These are phyloP conservation scores for Drosophila sturtevanti DNA, from an alignment of 1,140 invertebrate genomes.

Conservation along the genomic window DNA sequence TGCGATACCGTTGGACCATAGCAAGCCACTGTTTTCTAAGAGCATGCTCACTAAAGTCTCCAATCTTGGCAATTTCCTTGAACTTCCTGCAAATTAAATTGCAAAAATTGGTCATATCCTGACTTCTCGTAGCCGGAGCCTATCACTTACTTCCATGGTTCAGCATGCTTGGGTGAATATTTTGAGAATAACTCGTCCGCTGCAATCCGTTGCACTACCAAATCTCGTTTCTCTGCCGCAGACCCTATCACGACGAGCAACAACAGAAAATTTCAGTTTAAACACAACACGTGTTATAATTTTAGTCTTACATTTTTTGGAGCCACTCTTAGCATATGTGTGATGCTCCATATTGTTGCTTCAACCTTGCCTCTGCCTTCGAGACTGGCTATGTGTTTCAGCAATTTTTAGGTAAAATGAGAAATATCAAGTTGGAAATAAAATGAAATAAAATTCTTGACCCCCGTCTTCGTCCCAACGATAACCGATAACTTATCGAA, in stretches of 20 bases:
- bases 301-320: conserved; percentile 64
- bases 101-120: background rate
- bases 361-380: background rate
- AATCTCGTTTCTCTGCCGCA: conserved; percentile 48
- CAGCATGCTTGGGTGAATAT: conserved; percentile 51
- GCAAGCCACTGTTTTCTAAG: conserved; percentile 73
- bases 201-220: conserved; percentile 57
- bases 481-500: background rate
- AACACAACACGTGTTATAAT: conserved; percentile 5
- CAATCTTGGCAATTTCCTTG: conserved; percentile 58
- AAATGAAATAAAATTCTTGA: background rate
- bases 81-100: conserved; percentile 50
- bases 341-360: conserved; percentile 66
- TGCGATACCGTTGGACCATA: conserved; percentile 68
- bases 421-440: background rate
- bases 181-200: conserved; percentile 62
- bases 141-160: conserved; percentile 72
- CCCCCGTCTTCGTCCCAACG: background rate
- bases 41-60: conserved; percentile 66
- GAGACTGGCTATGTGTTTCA: too few relatives aligned
- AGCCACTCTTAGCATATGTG: conserved; percentile 72
- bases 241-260: conserved; percentile 47
- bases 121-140: background rate
- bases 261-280: background rate
- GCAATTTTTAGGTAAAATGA: background rate